Evolutionary conservation across 2,797 vertebrate genomes (phyloP).

Genomic region (Crax fasciolata): DNA sequence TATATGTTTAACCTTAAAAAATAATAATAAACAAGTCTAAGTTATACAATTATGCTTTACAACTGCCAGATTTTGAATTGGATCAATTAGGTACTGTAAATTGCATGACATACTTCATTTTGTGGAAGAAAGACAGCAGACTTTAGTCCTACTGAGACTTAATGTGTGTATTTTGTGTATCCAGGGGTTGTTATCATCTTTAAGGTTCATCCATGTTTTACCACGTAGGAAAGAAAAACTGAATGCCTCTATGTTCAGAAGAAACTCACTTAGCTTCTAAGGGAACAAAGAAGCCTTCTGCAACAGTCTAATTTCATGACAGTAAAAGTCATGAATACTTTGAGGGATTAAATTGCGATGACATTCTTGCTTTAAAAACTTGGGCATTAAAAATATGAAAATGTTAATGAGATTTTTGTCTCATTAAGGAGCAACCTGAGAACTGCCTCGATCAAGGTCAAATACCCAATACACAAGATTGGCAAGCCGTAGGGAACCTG

Average conservation of each 20-base stretch:
- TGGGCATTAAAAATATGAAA: neutral
- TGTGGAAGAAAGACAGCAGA: neutral
- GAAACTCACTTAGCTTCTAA: neutral
- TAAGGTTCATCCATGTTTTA: neutral
- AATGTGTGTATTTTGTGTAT: neutral
- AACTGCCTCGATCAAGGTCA: neutral
- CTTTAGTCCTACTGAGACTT: neutral
- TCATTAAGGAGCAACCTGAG: neutral
- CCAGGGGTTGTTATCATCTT: neutral
- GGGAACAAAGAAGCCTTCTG: neutral
- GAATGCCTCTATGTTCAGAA: neutral
- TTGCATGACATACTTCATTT: neutral
- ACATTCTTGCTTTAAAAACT: neutral
- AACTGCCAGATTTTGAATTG: neutral
- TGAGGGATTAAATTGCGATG: neutral
- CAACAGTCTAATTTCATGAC: neutral
- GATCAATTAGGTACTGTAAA: neutral
- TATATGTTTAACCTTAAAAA: neutral
- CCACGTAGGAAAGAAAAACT: neutral
- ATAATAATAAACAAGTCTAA: neutral
- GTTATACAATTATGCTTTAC: neutral
- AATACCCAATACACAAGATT: neutral
- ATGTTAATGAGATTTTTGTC: neutral
- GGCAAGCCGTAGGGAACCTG: neutral
- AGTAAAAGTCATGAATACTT: neutral